Base-by-base conservation (phyloP, 53 echinoderm and acorn worm species). In the Antedon mediterranea region DNA sequence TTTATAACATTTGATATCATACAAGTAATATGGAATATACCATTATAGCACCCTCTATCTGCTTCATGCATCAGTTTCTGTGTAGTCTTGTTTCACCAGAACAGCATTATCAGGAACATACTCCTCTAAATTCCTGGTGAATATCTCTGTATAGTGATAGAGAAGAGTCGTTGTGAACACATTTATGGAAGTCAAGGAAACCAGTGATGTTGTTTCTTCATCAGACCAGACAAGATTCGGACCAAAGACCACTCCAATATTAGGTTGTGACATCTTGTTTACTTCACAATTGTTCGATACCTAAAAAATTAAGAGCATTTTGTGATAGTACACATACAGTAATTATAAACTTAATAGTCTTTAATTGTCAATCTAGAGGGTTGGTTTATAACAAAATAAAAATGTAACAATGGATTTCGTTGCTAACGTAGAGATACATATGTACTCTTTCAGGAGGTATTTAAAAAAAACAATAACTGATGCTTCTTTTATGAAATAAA, bases 81-180 rank as follows among this genome's bases (percentile, higher is more conserved):
- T 57, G 57, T 57, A 57, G 57, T 57, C 57, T 57, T 57, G 57
- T 23, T 57, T 57, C 23, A 57, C 57, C 57, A 57, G 23, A 13
- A 57, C 57, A 18, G 57, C 57, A 57, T 57, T 57, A 18, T 57
- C 57, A 3, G 57, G 57, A 11, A 57, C 57, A 57, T 57, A 57
- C 57, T 57, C 57, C 57, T 57, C 57, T 57, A 57, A 18, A 57
- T 85, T 72, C 43, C 80, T 75, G 29, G 88, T 90, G 82, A 95
- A 95, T 34, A 95, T 89, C 18, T 85, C 88, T 8, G 82, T 71
- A 75, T 81, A 91, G 86, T 92, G 84, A 79, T 83, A 91, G 79
- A 95, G 84, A 29, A 95, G 76, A 3, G 89, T 84, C 0, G 83
- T 81, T 33, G 89, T 75, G 76, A 95, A 95, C 30, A 86, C 76